These are phyloP conservation scores for Eutrigla gurnardus DNA, from an alignment of 2,797 vertebrate species.

Conservation along the genomic window DNA sequence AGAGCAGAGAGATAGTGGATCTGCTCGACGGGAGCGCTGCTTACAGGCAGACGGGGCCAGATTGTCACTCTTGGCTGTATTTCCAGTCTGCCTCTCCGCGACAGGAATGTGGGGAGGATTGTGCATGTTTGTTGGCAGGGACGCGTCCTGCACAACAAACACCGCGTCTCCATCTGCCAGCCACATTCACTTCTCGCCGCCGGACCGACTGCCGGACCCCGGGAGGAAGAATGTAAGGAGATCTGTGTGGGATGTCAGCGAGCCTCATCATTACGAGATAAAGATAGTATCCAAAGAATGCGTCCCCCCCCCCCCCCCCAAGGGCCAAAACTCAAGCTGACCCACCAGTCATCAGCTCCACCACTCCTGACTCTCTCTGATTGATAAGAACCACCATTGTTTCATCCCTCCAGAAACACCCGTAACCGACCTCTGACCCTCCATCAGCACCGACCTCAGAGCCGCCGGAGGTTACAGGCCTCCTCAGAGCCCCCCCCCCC, in stretches of 20 bases:
- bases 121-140: conserved; percentile 57
- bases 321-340: conserved; percentile 44
- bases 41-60: conserved; percentile 50
- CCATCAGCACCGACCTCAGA: conserved; percentile 50
- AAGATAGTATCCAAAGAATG: conserved; percentile 69
- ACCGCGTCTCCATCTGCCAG: conserved; percentile 43
- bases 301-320: conserved; percentile 12
- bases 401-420: conserved; percentile 46
- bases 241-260: conserved; percentile 54
- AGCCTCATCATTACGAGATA: conserved; percentile 64
- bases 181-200: conserved; percentile 50
- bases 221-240: conserved; percentile 53
- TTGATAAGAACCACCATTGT: conserved; percentile 66
- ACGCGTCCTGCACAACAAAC: conserved; percentile 50
- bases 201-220: conserved; percentile 31
- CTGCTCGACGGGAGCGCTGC: conserved; percentile 45
- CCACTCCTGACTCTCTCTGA: conserved; percentile 23
- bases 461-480: conserved; percentile 65
- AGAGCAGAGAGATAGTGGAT: conserved; percentile 57
- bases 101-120: conserved; percentile 57
- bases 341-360: conserved; percentile 37
- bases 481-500: conserved; percentile 54
- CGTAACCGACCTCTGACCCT: conserved; percentile 68
- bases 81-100: conserved; percentile 34
- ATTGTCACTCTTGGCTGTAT: conserved; percentile 62